Base-by-base conservation (phyloP, 2,888 invertebrate species). In the Philaethria dido region DNA sequence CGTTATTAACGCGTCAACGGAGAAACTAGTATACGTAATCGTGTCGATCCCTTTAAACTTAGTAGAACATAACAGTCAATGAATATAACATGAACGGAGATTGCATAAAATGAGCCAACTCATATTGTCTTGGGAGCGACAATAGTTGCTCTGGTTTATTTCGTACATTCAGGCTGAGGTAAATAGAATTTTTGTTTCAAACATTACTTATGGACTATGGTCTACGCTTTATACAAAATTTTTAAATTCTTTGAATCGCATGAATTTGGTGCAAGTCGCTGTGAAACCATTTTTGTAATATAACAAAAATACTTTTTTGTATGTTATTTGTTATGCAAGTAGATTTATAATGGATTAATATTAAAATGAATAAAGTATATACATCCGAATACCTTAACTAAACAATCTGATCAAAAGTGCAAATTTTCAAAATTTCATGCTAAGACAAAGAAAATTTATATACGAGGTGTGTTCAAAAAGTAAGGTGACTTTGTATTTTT, bases 61-160 rank as follows among this genome's bases (percentile, higher is more conserved):
- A 62, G 68, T 62, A 66, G 57, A 61, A 48, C 57, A 67, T 47
- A 59, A 57, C 54, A 39, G 55, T 42, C 69, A 65, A 72, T 76
- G 78, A 77, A 78, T 78, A 75, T 75, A 72, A 76, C 77, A 77
- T 78, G 74, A 74, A 73, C 71, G 69, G 73, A 74, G 73, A 75
- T 76, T 75, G 74, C 65, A 66, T 71, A 76, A 79, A 82, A 80
- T 78, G 75, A 76, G 72, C 74, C 60, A 47, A 33, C 60, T 60
- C 60, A 60, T 74, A 80, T 83, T 84, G 82, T 82, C 80, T 82
- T 77, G 76, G 73, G 62, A 70, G 75, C 74, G 74, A 83, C 81
- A 84, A 82, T 80, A 76, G 75, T 71, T 73, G 73, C 72, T 74
- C 77, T 72, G 77, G 75, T 79, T 79, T 80, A 75, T 78, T 78